Conservation (phyloP, 2,113 vertebrate genomes). For the Corythoichthys intestinalis region DNA sequence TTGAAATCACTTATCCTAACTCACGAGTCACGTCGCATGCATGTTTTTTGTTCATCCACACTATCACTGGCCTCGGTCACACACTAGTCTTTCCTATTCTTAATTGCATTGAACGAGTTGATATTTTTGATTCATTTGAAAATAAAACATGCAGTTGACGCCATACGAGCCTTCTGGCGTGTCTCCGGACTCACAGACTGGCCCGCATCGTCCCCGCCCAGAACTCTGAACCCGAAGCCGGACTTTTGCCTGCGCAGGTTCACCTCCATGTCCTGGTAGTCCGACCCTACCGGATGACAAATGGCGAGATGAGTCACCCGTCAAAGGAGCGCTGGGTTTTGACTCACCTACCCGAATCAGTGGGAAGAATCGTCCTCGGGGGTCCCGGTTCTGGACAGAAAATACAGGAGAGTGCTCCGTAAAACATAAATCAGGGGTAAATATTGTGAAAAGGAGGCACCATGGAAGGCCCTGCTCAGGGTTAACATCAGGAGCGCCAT, state of each 20-base stretch:
- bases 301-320: not conserved
- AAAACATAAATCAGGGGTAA: conserved; percentile 60
- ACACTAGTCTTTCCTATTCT: no score
- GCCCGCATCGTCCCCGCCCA: conserved; percentile 96
- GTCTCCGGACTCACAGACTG: conserved; percentile 90
- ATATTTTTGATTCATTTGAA: not conserved
- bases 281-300: conserved; percentile 69
- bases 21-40: no score
- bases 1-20: no score
- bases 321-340: no score
- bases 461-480: conserved; percentile 48
- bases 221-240: conserved; percentile 96
- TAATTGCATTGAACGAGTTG: no score
- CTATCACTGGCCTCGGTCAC: no score
- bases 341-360: conserved; percentile 83
- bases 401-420: conserved; percentile 65
- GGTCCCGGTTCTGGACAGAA: conserved; percentile 84
- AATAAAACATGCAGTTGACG: conserved; percentile 40
- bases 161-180: conserved; percentile 77
- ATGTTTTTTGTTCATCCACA: no score
- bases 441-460: conserved; percentile 14
- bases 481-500: conserved; percentile 48
- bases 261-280: conserved; percentile 94
- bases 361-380: conserved; percentile 83
- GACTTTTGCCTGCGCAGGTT: conserved; percentile 94